phyloP scores from a whole-genome alignment of 2,888 invertebrate genomes.

The Agrotis clavis region DNA sequence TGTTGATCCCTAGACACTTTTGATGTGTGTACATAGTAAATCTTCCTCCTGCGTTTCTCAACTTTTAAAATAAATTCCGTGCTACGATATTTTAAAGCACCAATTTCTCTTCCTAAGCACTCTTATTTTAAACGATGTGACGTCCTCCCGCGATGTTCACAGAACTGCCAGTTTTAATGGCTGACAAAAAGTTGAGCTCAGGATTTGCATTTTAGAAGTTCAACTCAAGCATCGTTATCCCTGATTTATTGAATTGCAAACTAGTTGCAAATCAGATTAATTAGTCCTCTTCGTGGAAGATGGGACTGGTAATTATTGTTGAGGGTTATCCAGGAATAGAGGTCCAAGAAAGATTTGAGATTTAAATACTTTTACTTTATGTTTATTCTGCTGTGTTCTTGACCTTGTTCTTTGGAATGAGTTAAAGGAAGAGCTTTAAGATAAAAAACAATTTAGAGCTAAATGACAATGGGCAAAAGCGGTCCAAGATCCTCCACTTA shows the following conservation, averaged over 20 bases:
- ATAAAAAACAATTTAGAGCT: not conserved
- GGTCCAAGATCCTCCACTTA: too few relatives aligned
- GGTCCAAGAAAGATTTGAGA: not conserved
- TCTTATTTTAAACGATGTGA: constrained; percentile 18
- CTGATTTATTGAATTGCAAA: constrained; percentile 44
- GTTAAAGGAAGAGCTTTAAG: not conserved
- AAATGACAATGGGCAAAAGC: too few relatives aligned
- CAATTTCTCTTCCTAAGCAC: not conserved
- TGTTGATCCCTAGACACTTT: too few relatives aligned
- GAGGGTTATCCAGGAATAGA: not conserved
- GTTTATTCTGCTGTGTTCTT: not conserved
- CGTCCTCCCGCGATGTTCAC: not conserved
- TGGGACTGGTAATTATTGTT: constrained; percentile 5
- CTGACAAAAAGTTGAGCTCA: constrained; percentile 34
- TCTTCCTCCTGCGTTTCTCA: not conserved
- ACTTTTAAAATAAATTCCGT: not conserved
- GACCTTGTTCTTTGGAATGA: not conserved
- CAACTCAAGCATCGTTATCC: constrained; percentile 36
- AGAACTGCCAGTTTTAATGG: constrained; percentile 25
- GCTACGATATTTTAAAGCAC: not conserved
- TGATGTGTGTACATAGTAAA: too few relatives aligned
- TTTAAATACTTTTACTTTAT: constrained; percentile 13
- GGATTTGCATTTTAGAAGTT: constrained; percentile 52
- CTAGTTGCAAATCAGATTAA: constrained; percentile 41
- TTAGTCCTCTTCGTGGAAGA: constrained; percentile 9